Evolutionary conservation across 2,888 invertebrate genomes (phyloP).

Genomic region (Cynaeus angustus): DNA sequence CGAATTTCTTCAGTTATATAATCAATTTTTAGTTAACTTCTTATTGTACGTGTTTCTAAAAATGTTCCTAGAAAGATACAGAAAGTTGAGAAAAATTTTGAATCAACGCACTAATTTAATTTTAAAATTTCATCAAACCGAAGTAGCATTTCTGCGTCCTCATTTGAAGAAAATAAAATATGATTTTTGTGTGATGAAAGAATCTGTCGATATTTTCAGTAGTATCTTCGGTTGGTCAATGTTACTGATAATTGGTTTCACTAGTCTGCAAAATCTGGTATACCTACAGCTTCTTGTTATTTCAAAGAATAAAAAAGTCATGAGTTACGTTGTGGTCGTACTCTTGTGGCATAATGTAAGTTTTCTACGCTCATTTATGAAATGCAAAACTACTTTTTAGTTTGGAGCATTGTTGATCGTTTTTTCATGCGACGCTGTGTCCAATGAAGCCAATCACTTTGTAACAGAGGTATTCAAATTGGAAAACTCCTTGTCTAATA

Average conservation of each 20-base stretch:
- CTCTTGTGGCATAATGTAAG: constrained; percentile 1
- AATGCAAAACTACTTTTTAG: no score
- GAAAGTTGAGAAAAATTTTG: no score
- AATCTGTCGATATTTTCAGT: constrained; percentile 7
- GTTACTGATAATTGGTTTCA: constrained; percentile 16
- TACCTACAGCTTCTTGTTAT: background rate
- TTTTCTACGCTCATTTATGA: background rate
- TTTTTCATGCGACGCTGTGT: constrained; percentile 16
- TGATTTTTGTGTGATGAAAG: background rate
- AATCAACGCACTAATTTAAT: no score
- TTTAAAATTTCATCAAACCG: no score
- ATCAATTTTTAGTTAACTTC: no score
- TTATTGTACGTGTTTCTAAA: no score
- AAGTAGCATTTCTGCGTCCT: no score
- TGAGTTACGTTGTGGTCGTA: background rate
- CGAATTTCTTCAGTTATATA: no score
- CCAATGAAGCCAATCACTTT: background rate
- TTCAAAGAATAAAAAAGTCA: no score
- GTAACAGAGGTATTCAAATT: background rate
- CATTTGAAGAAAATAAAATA: background rate
- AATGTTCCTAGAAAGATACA: no score
- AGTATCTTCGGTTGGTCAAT: constrained; percentile 39
- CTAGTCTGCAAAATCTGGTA: background rate
- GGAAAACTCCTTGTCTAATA: background rate
- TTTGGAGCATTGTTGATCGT: no score